Evolutionary conservation across 1,140 invertebrate species (phyloP).

Genomic region (Leptoteleia sp.): DNA sequence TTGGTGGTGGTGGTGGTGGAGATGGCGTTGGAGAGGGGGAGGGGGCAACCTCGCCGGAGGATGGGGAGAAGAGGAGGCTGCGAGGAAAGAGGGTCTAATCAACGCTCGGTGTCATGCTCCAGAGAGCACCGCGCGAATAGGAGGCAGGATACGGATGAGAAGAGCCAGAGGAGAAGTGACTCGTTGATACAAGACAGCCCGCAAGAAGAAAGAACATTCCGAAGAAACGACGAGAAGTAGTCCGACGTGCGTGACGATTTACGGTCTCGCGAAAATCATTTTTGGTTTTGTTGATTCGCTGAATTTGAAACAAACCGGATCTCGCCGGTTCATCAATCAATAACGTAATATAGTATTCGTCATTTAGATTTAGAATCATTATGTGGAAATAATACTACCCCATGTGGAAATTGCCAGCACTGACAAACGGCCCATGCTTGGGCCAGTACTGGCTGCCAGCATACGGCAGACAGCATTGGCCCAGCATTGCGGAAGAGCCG

Average conservation of each 20-base stretch:
- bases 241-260: constrained; percentile 55
- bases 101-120: constrained; percentile 79
- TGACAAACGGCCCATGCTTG: no score
- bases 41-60: constrained; percentile 41
- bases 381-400: no score
- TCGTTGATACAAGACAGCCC: constrained; percentile 44
- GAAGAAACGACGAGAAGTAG: constrained; percentile 37
- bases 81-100: constrained; percentile 74
- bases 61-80: constrained; percentile 50
- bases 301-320: background rate
- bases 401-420: no score
- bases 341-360: no score
- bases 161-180: constrained; percentile 42
- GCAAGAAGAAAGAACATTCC: constrained; percentile 59
- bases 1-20: background rate
- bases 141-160: constrained; percentile 52
- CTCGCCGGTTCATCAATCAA: no score
- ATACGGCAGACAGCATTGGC: no score
- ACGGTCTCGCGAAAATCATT: constrained; percentile 18
- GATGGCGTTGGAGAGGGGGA: constrained; percentile 47
- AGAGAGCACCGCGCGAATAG: constrained; percentile 71
- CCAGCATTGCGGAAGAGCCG: no score
- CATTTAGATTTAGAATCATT: no score
- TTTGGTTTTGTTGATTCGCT: constrained; percentile 14
- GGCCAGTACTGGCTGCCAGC: no score